A percentile compares a stretch with the other conserved stretches of the same genome.
phyloP scores from a whole-genome alignment of 1,140 invertebrate genomes.

The Drosophila truncata region DNA sequence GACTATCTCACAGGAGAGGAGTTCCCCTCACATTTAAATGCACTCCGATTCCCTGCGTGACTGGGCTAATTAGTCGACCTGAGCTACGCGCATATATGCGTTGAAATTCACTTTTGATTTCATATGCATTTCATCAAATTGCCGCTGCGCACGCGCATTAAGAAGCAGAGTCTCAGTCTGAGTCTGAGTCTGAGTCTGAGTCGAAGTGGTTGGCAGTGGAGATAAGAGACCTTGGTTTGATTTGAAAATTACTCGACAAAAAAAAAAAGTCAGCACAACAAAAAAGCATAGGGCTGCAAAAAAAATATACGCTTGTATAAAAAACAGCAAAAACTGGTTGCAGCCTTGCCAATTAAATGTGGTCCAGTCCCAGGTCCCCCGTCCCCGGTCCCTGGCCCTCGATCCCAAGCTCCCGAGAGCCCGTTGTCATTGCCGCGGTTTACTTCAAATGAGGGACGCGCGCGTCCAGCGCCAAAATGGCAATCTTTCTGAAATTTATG shows the following conservation, averaged over 20 bases:
- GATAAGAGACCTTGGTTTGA: slow-evolving; percentile 78
- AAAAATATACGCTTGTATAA: slow-evolving; percentile 22
- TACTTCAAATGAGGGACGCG: slow-evolving; percentile 76
- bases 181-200: slow-evolving; percentile 3
- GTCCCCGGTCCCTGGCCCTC: neutral
- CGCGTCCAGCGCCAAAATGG: slow-evolving; percentile 73
- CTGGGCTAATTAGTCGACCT: slow-evolving; percentile 61
- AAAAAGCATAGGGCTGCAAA: slow-evolving; percentile 21
- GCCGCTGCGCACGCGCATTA: slow-evolving; percentile 77
- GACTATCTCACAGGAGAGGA: neutral
- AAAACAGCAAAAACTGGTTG: slow-evolving; percentile 60
- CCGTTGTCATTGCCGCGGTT: slow-evolving; percentile 77
- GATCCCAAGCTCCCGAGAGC: slow-evolving; percentile 5
- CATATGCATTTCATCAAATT: slow-evolving; percentile 84
- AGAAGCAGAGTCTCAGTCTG: slow-evolving; percentile 6
- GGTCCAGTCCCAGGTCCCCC: slow-evolving; percentile 49
- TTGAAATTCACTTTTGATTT: slow-evolving; percentile 83
- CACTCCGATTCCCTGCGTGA: slow-evolving; percentile 61
- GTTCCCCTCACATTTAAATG: slow-evolving; percentile 37
- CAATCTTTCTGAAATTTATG: slow-evolving; percentile 83
- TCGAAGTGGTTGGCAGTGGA: slow-evolving; percentile 11
- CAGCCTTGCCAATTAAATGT: slow-evolving; percentile 70
- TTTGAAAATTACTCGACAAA: slow-evolving; percentile 74
- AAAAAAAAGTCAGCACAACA: slow-evolving; percentile 17
- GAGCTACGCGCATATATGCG: slow-evolving; percentile 14